Base-by-base conservation (phyloP, 2,888 invertebrate genomes). In the Myathropa florea region DNA sequence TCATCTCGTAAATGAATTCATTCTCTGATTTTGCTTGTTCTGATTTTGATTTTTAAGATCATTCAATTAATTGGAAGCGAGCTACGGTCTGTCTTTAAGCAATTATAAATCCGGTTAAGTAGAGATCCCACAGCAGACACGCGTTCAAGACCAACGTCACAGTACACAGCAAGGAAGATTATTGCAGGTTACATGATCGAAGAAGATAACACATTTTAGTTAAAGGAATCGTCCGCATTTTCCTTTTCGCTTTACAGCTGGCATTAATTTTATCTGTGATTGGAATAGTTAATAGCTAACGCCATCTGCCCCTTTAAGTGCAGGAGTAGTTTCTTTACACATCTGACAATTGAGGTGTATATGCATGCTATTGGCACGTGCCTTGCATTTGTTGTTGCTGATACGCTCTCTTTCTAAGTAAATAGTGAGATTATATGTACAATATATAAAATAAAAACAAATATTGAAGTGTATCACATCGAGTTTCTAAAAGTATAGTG, bases 261-360 rank as follows among this genome's bases (percentile, higher is more conserved):
- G 73, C 79, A 83, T 87, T 83, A 83, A 80, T 80, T 83, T 87
- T 75, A 76, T 76, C 76, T 87, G 87, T 87, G 83, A 87, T 80
- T 80, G 83, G 83, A 87, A 87, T 87, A 80, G 63, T 83, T 83
- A 87, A 83, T 87, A 87, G 87, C 63, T 83, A 83, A 76, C 80
- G 72, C 87, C 87, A 87, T 87, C 87, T 87, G 87, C 83, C 71
- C 18, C 46, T 46, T 14, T 55, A 26, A 55, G 18, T 46, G 7
- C 18, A 18, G n/a, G 7, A 46, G 18, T 18, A 18, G 7, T 18
- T 46, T 18, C 18, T 46, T 46, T 7, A 46, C 28, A 61, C 28
- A 61, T 24, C 28, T 61, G 61, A 61, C n/a, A 30, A 28, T 28
- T 30, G n/a, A 61, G 59, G 24, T 59, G 24, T 24, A 26, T 33